These are phyloP conservation scores for Entomobrya proxima DNA, from an alignment of 2,888 invertebrate species.

Conservation along the genomic window DNA sequence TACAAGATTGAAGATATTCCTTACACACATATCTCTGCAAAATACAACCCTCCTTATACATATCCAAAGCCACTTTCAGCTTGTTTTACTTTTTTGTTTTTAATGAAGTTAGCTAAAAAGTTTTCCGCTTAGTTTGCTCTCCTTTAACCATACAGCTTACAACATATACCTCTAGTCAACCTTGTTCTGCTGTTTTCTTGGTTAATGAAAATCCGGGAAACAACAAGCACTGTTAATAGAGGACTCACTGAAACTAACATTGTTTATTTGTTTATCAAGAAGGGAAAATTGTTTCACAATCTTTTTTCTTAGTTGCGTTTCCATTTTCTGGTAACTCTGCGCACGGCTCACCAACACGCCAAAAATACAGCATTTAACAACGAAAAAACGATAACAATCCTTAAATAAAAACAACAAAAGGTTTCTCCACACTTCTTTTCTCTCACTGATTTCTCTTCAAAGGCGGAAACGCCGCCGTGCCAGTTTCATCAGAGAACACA, in stretches of 20 bases:
- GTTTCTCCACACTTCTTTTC: no score
- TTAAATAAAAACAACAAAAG: background rate
- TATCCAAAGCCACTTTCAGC: no score
- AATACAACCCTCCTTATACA: background rate
- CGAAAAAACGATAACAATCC: background rate
- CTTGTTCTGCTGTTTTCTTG: background rate
- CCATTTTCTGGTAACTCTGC: no score
- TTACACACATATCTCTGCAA: background rate
- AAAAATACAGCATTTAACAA: background rate
- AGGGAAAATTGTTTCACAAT: constrained; percentile 42
- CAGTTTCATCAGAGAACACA: no score
- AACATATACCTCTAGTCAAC: background rate
- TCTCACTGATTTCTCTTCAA: no score
- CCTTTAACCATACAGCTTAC: background rate
- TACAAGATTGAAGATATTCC: no score
- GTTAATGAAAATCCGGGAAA: constrained; percentile 38
- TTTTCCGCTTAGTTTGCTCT: background rate
- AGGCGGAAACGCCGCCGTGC: no score
- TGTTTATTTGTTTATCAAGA: background rate
- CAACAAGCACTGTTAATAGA: background rate
- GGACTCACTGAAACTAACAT: background rate
- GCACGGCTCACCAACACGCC: background rate
- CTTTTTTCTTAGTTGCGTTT: no score
- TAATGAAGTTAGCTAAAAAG: constrained; percentile 54
- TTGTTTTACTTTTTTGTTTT: constrained; percentile 2